A percentile compares a stretch with the other conserved stretches of the same genome.
Evolutionary conservation across 2,888 invertebrate genomes (phyloP).

Genomic region (Heteromyza rotundicornis): DNA sequence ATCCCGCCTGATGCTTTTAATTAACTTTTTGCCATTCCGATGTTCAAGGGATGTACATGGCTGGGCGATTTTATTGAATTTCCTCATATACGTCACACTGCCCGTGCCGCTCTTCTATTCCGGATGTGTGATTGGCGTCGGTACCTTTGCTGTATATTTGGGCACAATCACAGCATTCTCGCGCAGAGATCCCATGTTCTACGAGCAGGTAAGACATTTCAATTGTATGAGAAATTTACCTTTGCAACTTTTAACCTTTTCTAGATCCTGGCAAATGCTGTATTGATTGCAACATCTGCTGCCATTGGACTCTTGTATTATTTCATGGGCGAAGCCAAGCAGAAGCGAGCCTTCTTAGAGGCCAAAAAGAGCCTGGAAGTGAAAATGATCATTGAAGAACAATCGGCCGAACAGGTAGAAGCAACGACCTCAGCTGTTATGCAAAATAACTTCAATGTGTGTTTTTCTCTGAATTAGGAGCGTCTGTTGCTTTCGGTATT

Average conservation of each 20-base stretch:
- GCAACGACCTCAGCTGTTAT: too few species aligned
- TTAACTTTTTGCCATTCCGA: slow-evolving; percentile 33
- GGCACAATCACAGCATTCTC: slow-evolving; percentile 67
- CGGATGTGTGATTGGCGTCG: slow-evolving; percentile 66
- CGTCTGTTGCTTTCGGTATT: slow-evolving; percentile 88
- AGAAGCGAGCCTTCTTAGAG: slow-evolving; percentile 85
- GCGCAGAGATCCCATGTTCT: slow-evolving; percentile 64
- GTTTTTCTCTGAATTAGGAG: slow-evolving; percentile 69
- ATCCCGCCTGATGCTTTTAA: background rate
- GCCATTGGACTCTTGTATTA: slow-evolving; percentile 77
- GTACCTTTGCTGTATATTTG: slow-evolving; percentile 69
- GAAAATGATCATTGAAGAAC: slow-evolving; percentile 91
- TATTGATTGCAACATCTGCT: slow-evolving; percentile 75
- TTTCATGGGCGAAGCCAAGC: slow-evolving; percentile 82
- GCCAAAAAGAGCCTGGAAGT: slow-evolving; percentile 90
- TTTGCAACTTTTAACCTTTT: background rate
- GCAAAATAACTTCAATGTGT: background rate
- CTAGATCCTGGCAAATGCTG: slow-evolving; percentile 75
- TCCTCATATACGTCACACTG: slow-evolving; percentile 75
- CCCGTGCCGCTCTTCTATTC: slow-evolving; percentile 73
- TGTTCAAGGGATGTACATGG: slow-evolving; percentile 74
- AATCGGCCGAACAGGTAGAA: slow-evolving; percentile 86
- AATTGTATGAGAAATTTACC: background rate
- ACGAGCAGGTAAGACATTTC: slow-evolving; percentile 63
- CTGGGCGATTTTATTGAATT: slow-evolving; percentile 76